Base-by-base conservation (phyloP, 2,113 vertebrate genomes). In the Pterocles gutturalis region DNA sequence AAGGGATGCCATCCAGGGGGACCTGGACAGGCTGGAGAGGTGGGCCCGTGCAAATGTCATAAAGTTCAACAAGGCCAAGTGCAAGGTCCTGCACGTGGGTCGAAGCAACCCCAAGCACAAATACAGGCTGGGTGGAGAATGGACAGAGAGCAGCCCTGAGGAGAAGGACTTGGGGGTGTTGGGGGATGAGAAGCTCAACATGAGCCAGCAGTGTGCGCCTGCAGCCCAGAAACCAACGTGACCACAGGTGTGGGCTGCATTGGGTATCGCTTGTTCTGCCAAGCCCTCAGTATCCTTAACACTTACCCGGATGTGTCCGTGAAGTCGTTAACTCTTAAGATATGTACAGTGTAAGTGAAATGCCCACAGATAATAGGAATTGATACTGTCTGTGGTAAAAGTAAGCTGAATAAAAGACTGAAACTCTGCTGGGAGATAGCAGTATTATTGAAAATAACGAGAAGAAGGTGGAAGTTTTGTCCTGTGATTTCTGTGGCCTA, bases 181-280 rank as follows among this genome's bases (percentile, higher is more conserved):
- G n/a, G n/a, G n/a, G n/a, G n/a, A n/a, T n/a, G n/a, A n/a, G n/a
- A n/a, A n/a, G n/a, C n/a, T n/a, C n/a, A n/a, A n/a, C n/a, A n/a
- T n/a, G n/a, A n/a, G n/a, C n/a, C n/a, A n/a, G n/a, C n/a, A n/a
- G n/a, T n/a, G n/a, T n/a, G n/a, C n/a, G n/a, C n/a, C n/a, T n/a
- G n/a, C n/a, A n/a, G n/a, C n/a, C n/a, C n/a, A n/a, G n/a, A n/a
- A n/a, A n/a, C n/a, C n/a, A n/a, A n/a, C 12, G 60, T 43, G 67
- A 65, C 34, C 34, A 26, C 45, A 60, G 31, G 45, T 46, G 61
- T 0, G 3, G 28, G 16, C 46, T 54, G 70, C 54, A 29, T 46
- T 0, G 0, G 17, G 54, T 60, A 53, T 54, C 2, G 0, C 6
- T 53, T 29, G 15, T 76, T 61, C 29, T 90, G 29, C 79, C 0